Conservation (phyloP, 2,797 vertebrate species). For the Chelon auratus region DNA sequence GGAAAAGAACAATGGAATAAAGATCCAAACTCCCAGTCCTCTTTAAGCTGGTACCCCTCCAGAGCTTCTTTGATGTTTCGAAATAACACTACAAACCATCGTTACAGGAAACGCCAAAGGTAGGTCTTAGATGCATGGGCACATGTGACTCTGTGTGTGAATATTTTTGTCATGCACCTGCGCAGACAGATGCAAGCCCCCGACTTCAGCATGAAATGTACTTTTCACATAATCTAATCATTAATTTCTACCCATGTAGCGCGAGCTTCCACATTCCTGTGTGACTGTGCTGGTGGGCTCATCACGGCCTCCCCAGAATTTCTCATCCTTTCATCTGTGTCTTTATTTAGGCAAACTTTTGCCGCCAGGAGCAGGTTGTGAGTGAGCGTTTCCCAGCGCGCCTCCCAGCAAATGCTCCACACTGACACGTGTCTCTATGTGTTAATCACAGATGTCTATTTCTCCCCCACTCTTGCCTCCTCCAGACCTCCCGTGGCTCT, state of each 20-base stretch:
- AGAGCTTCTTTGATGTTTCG: slow-evolving; percentile 41
- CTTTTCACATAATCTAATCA: slow-evolving; percentile 12
- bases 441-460: slow-evolving; percentile 79
- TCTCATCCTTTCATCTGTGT: slow-evolving; percentile 25
- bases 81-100: slow-evolving; percentile 39
- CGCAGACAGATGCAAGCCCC: slow-evolving; percentile 15
- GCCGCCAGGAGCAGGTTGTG: slow-evolving; percentile 65
- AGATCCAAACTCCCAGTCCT: slow-evolving; percentile 24
- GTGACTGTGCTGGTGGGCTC: slow-evolving; percentile 10
- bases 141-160: not conserved
- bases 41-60: slow-evolving; percentile 37
- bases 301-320: slow-evolving; percentile 12
- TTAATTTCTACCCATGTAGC: slow-evolving; percentile 4
- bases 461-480: slow-evolving; percentile 62
- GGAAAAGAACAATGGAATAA: slow-evolving; percentile 46
- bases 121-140: slow-evolving; percentile 16
- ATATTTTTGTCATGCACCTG: not conserved
- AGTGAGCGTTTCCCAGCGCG: slow-evolving; percentile 63
- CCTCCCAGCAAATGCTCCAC: slow-evolving; percentile 54
- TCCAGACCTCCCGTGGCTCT: slow-evolving; percentile 72
- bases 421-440: slow-evolving; percentile 73
- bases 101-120: slow-evolving; percentile 8
- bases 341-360: slow-evolving; percentile 64
- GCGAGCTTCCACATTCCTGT: not conserved
- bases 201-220: not conserved